Conservation (phyloP, 1,140 invertebrate species). For the Lordiphosa clarofinis region DNA sequence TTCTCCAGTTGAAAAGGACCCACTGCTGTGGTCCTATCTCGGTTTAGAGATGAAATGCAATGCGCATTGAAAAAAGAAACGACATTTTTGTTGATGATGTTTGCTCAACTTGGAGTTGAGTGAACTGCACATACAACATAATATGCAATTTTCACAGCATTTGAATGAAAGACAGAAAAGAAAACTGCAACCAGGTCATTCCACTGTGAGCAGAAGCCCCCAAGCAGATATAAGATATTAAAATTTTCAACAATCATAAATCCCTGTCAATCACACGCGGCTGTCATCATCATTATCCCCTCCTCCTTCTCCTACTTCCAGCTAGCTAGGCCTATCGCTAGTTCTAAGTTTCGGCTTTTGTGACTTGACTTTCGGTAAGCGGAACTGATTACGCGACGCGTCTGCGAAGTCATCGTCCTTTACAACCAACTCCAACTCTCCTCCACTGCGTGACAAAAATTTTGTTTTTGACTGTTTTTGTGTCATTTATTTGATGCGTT, state of each 20-base stretch:
- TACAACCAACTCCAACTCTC: constrained; percentile 1
- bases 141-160: constrained; percentile 65
- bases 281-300: constrained; percentile 67
- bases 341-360: constrained; percentile 50
- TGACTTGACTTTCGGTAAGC: constrained; percentile 65
- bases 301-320: constrained; percentile 17
- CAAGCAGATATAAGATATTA: constrained; percentile 39
- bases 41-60: constrained; percentile 79
- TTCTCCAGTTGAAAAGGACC: constrained; percentile 53
- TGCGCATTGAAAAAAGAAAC: constrained; percentile 70
- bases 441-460: constrained; percentile 70
- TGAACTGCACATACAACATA: constrained; percentile 23
- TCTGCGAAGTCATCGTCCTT: constrained; percentile 47
- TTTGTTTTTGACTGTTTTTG: constrained; percentile 34
- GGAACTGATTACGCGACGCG: constrained; percentile 69
- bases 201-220: constrained; percentile 24
- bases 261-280: constrained; percentile 77
- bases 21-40: constrained; percentile 56
- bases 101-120: constrained; percentile 47
- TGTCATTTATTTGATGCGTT: constrained; percentile 70
- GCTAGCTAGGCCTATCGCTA: constrained; percentile 46
- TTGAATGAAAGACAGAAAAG: constrained; percentile 42
- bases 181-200: constrained; percentile 54
- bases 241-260: constrained; percentile 77
- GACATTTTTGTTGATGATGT: constrained; percentile 27